Evolutionary conservation across 2,113 vertebrate genomes (phyloP), one percentile per base, ranked within the genome.

Genomic region (Laterallus jamaicensis): DNA sequence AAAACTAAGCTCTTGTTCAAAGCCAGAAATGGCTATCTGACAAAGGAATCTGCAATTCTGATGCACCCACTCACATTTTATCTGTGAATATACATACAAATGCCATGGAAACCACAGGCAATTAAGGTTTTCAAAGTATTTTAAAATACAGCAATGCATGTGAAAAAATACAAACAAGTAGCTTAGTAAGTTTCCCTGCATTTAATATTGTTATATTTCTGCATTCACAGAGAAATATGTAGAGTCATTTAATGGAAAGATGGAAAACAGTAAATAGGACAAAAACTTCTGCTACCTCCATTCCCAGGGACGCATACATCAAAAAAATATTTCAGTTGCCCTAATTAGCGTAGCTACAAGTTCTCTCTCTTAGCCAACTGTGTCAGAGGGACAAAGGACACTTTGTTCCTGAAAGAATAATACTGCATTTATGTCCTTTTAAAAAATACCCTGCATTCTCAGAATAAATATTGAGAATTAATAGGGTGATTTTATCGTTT

Each of bases 381-480:
- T 60, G n/a, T 58, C 44, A 82, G 50, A 86, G 4, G 37, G 40
- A 81, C 59, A 95, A 87, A 20, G 22, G 59, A 42, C 20, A 70
- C n/a, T 66, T 70, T 93, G 82, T 42, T 92, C 69, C 73, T 63
- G 7, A 59, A 83, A 74, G 55, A 80, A 55, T 62, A 82, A 37
- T 26, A 47, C 21, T 42, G 47, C 44, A 44, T 42, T 88, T 82
- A 39, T 25, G 35, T n/a, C 62, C 64, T 79, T 55, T 55, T 6
- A 17, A 50, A 21, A 90, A 71, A 59, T 13, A 86, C 11, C 59
- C 17, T 56, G 52, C n/a, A 55, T 14, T 60, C 49, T 71, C 32
- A 50, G n/a, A 80, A 82, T 42, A 95, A 93, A 90, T 88, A 93
- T 6, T 78, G 68, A 70, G 37, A 91, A 83, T 95, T 90, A 88